These are phyloP conservation scores for Sebastes nivosus DNA, from an alignment of 2,797 vertebrate genomes.

Conservation along the genomic window DNA sequence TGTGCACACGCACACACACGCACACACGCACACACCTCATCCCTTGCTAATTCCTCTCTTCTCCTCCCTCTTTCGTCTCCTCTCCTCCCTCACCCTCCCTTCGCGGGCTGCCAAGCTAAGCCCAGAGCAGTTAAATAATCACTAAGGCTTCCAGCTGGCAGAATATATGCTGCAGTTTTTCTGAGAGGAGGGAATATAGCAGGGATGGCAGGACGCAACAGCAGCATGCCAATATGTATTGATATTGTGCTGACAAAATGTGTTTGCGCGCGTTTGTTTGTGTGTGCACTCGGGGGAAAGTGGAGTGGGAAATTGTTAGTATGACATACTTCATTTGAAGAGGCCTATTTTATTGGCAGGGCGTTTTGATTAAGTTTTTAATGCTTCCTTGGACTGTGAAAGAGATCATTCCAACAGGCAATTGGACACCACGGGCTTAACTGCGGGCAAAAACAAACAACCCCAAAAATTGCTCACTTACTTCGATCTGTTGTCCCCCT, in stretches of 20 bases:
- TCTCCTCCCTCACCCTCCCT: slow-evolving; percentile 78
- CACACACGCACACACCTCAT: slow-evolving; percentile 51
- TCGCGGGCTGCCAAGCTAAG: slow-evolving; percentile 78
- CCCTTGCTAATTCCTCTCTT: slow-evolving; percentile 75
- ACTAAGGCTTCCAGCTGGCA: slow-evolving; percentile 83
- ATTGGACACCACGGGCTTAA: slow-evolving; percentile 19
- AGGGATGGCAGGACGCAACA: slow-evolving; percentile 70
- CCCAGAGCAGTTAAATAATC: slow-evolving; percentile 84
- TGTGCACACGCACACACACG: slow-evolving; percentile 17
- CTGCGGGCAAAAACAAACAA: slow-evolving; percentile 71
- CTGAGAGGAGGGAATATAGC: slow-evolving; percentile 60
- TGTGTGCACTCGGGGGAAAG: slow-evolving; percentile 29
- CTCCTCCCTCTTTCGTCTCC: slow-evolving; percentile 72
- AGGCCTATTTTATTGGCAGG: slow-evolving; percentile 51
- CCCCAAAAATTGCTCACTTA: neutral
- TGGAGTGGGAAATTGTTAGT: slow-evolving; percentile 48
- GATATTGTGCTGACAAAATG: slow-evolving; percentile 74
- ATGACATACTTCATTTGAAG: slow-evolving; percentile 61
- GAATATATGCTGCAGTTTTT: slow-evolving; percentile 62
- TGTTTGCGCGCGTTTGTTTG: slow-evolving; percentile 56
- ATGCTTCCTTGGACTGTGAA: slow-evolving; percentile 51
- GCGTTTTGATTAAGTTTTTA: slow-evolving; percentile 57
- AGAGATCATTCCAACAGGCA: slow-evolving; percentile 41
- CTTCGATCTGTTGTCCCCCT: slow-evolving; percentile 67
- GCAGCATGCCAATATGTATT: slow-evolving; percentile 72